Evolutionary conservation across 2,797 vertebrate species (phyloP), one percentile per base, ranked within the genome.

Genomic region (Dromococcyx pavoninus): DNA sequence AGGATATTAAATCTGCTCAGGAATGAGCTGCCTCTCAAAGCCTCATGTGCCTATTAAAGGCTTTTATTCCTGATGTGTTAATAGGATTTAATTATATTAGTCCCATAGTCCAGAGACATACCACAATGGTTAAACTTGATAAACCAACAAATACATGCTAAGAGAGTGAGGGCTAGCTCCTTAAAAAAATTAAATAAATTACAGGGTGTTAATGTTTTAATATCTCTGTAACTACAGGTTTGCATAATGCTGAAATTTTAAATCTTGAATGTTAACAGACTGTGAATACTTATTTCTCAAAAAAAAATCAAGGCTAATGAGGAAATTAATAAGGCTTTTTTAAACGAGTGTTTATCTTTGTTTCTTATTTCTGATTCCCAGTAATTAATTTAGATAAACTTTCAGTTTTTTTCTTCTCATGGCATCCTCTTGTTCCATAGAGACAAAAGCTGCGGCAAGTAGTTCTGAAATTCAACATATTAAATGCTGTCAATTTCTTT

Each of bases 51-150:
- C 97, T 97, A 97, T 97, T 97, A 97, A 97, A 97, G 96, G 96
- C 97, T 98, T 98, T 98, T 97, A 96, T 97, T 97, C 97, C 96
- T 97, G 98, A 98, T 97, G 97, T 97, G 97, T 98, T 98, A 98
- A 98, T 98, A 97, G 97, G 97, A 97, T 97, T 98, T 98, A 98
- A 98, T 98, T 98, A 97, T 95, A 98, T 98, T 97, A 98, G 86
- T 57, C 71, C 81, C 80, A 78, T 91, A 96, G 88, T 90, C 95
- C 91, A 75, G 96, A 97, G 97, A 96, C 96, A 93, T 74, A 72
- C 89, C 41, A 80, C 95, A 94, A 88, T 94, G 97, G 97, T 98
- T 97, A 97, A 96, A 96, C 64, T 93, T 94, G 97, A 97, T 97
- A 97, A 98, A 96, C 95, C 41, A 37, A 88, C 94, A 97, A 97